phyloP scores from a whole-genome alignment of 2,113 vertebrate species.

The Synchiropus splendidus region DNA sequence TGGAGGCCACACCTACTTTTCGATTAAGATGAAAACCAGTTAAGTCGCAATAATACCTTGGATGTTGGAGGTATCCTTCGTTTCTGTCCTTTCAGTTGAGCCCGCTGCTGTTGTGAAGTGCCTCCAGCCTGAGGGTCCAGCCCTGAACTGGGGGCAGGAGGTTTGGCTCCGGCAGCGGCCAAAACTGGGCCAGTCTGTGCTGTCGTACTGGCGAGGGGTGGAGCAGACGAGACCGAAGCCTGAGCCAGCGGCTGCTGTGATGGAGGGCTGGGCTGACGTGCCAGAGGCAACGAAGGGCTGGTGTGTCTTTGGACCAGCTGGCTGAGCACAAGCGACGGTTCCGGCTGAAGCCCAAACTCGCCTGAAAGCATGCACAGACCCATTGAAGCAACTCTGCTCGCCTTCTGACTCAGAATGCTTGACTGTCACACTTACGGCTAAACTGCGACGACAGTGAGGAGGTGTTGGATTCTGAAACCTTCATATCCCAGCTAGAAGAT shows the following conservation, averaged over 20 bases:
- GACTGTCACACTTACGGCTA: conserved; percentile 71
- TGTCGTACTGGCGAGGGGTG: conserved; percentile 45
- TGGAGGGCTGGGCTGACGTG: conserved; percentile 59
- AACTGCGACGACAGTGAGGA: conserved; percentile 77
- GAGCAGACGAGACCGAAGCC: conserved; percentile 38
- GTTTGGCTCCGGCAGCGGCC: conserved; percentile 52
- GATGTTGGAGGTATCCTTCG: conserved; percentile 81
- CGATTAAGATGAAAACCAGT: too few relatives aligned
- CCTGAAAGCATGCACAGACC: conserved; percentile 28
- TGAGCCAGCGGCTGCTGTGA: conserved; percentile 36
- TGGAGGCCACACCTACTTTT: neutral
- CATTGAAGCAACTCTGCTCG: too few relatives aligned
- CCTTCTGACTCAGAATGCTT: too few relatives aligned
- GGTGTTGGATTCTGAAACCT: conserved; percentile 67
- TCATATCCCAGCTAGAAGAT: conserved; percentile 82
- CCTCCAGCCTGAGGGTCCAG: conserved; percentile 68
- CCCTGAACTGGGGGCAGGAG: conserved; percentile 43
- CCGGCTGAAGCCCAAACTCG: conserved; percentile 92
- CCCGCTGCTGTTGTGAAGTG: conserved; percentile 66
- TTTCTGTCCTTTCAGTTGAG: conserved; percentile 81
- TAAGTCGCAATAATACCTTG: conserved; percentile 65
- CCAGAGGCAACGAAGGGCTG: conserved; percentile 52
- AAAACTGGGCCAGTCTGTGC: conserved; percentile 38
- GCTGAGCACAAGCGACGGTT: conserved; percentile 91
- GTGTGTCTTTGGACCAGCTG: conserved; percentile 83